These are phyloP conservation scores for Struthio camelus DNA, from an alignment of 2,113 vertebrate species.

Conservation along the genomic window DNA sequence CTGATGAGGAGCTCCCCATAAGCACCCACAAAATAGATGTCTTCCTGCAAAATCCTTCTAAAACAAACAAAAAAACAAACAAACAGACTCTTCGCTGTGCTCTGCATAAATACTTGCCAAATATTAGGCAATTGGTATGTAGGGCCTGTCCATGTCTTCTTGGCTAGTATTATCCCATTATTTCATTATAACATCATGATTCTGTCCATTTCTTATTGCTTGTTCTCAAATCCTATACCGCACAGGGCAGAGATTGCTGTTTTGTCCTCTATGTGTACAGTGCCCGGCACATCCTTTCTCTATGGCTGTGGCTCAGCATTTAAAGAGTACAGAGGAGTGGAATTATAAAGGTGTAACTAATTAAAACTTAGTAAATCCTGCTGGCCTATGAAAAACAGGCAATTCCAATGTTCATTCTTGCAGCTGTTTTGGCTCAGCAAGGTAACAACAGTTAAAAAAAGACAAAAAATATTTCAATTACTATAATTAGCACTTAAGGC, in stretches of 20 bases:
- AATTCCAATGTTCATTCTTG: not conserved
- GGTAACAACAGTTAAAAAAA: not conserved
- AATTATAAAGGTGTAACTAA: not conserved
- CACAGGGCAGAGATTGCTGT: not conserved
- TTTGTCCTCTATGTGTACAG: not conserved
- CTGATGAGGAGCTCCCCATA: not conserved
- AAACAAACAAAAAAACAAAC: too few relatives aligned
- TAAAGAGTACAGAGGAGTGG: not conserved
- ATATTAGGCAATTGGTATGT: not conserved
- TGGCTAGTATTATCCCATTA: not conserved
- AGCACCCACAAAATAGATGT: not conserved
- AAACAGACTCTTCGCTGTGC: too few relatives aligned
- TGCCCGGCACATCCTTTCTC: not conserved
- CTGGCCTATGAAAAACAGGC: not conserved
- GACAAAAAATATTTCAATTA: not conserved
- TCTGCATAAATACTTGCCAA: not conserved
- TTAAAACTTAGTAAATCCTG: not conserved
- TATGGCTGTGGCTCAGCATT: not conserved
- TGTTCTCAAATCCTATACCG: too few relatives aligned
- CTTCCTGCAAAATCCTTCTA: not conserved
- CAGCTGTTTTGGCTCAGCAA: not conserved
- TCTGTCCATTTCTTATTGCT: not conserved
- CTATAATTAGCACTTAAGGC: not conserved
- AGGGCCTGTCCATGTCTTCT: not conserved
- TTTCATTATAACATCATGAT: not conserved